These are phyloP conservation scores for Pangasius krempfi DNA, from an alignment of 2,797 vertebrate species.

Conservation along the genomic window DNA sequence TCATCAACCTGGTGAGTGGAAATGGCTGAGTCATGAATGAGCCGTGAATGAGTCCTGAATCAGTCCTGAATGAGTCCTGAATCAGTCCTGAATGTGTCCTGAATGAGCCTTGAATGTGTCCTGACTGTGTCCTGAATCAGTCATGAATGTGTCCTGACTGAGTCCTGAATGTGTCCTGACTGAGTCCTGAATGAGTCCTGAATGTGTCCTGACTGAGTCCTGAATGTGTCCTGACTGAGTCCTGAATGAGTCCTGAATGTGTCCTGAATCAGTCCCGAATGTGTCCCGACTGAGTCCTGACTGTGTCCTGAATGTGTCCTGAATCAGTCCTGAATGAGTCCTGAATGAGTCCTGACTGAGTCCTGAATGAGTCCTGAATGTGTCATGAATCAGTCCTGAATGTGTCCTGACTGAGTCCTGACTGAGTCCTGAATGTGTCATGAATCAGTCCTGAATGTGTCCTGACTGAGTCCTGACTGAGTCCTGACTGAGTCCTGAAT, in stretches of 20 bases:
- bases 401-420: background rate
- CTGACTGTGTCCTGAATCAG: background rate
- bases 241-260: too few species aligned
- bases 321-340: background rate
- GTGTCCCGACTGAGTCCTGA: background rate
- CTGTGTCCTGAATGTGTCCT: background rate
- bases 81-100: background rate
- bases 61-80: background rate
- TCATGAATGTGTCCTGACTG: background rate
- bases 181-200: background rate
- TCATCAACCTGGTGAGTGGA: constrained; percentile 71
- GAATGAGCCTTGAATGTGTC: background rate
- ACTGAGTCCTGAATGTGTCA: background rate
- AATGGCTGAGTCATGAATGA: background rate
- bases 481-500: background rate
- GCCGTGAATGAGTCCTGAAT: background rate
- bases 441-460: background rate
- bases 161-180: background rate
- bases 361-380: background rate
- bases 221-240: background rate
- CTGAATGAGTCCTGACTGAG: background rate
- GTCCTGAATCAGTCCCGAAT: background rate
- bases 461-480: background rate
- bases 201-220: background rate
- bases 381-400: background rate